These are phyloP conservation scores for Phoxinus phoxinus DNA, from an alignment of 2,113 vertebrate genomes.

Conservation along the genomic window DNA sequence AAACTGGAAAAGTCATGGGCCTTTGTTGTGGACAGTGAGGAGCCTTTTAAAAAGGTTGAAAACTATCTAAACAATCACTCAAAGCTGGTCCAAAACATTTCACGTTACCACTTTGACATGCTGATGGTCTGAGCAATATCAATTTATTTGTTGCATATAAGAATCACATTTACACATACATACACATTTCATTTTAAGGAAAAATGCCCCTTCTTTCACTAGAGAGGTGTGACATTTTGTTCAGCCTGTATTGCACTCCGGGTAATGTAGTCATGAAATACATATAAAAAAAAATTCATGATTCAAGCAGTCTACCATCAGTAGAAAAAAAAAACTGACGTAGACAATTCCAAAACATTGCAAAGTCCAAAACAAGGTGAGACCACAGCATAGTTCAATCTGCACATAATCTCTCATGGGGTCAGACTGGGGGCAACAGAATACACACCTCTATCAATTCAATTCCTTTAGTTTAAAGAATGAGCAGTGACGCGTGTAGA, in stretches of 20 bases:
- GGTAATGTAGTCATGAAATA: slow-evolving; percentile 70
- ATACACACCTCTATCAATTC: slow-evolving; percentile 47
- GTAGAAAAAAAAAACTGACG: slow-evolving; percentile 68
- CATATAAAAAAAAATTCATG: slow-evolving; percentile 20
- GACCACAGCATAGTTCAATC: slow-evolving; percentile 72
- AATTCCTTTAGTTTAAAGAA: slow-evolving; percentile 47
- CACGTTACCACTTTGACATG: neutral
- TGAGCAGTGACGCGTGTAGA: slow-evolving; percentile 44
- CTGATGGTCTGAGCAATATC: slow-evolving; percentile 51
- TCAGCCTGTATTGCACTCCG: slow-evolving; percentile 72
- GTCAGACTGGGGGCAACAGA: slow-evolving; percentile 52
- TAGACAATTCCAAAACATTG: slow-evolving; percentile 59
- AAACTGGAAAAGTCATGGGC: no score
- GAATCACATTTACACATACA: slow-evolving; percentile 66
- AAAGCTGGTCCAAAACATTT: neutral
- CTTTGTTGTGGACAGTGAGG: no score
- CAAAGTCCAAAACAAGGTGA: slow-evolving; percentile 68
- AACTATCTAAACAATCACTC: neutral
- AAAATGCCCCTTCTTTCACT: slow-evolving; percentile 63
- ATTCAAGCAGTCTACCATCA: slow-evolving; percentile 62
- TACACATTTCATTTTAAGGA: slow-evolving; percentile 70
- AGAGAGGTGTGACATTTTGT: slow-evolving; percentile 58
- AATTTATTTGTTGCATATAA: slow-evolving; percentile 73
- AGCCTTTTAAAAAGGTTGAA: no score
- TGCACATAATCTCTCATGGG: slow-evolving; percentile 42